Evolutionary conservation across 2,888 invertebrate genomes (phyloP).

Genomic region (Melanostoma mellinum): DNA sequence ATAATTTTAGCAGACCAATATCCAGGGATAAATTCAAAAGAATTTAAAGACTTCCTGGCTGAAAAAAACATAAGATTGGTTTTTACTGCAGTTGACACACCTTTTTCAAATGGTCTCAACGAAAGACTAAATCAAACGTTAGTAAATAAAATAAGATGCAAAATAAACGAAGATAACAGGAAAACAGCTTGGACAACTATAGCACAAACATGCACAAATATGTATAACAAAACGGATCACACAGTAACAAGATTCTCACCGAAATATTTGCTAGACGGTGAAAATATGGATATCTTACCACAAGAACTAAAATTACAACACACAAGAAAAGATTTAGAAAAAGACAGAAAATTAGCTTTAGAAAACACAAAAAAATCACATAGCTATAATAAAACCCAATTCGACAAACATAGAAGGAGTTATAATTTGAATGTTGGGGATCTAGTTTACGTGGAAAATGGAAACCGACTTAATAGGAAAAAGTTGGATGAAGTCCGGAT

Average conservation of each 20-base stretch:
- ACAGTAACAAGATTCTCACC: conserved; percentile 60
- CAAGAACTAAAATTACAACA: conserved; percentile 38
- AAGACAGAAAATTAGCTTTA: conserved; percentile 45
- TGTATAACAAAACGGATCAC: conserved; percentile 67
- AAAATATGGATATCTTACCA: conserved; percentile 41
- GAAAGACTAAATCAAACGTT: conserved; percentile 49
- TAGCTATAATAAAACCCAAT: conserved; percentile 51
- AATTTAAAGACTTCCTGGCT: too few relatives aligned
- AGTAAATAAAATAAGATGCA: conserved; percentile 66
- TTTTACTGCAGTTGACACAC: too few relatives aligned
- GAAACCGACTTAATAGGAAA: conserved; percentile 57
- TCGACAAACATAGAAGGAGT: conserved; percentile 47
- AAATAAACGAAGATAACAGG: conserved; percentile 52
- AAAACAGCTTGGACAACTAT: conserved; percentile 59
- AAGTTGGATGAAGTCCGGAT: conserved; percentile 62
- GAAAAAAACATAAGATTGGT: too few relatives aligned
- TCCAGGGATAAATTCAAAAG: too few relatives aligned
- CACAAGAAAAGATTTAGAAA: conserved; percentile 9
- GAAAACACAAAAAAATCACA: conserved; percentile 52
- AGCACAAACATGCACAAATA: conserved; percentile 52
- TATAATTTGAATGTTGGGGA: conserved; percentile 43
- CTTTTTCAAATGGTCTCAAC: too few relatives aligned
- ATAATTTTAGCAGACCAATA: too few relatives aligned
- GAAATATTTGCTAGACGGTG: conserved; percentile 55
- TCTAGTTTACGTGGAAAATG: conserved; percentile 55